These are phyloP conservation scores for Xylophagus ater DNA, from an alignment of 2,888 invertebrate genomes.

Conservation along the genomic window DNA sequence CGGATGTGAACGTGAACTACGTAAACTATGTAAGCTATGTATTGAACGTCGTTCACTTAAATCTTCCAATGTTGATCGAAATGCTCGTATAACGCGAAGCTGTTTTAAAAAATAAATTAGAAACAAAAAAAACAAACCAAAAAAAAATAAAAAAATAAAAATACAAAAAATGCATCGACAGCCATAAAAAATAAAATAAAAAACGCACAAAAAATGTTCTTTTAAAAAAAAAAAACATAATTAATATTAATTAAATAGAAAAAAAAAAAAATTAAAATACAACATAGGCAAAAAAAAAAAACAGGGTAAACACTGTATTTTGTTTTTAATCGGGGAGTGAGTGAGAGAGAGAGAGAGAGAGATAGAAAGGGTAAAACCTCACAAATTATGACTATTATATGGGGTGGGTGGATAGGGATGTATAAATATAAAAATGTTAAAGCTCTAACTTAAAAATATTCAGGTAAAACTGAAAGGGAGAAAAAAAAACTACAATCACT, in stretches of 20 bases:
- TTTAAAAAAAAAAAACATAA: too few species aligned
- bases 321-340: too few species aligned
- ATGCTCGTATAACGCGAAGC: conserved; percentile 99
- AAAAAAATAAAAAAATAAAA: conserved; percentile 9
- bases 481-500: too few species aligned
- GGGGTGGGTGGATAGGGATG: too few species aligned
- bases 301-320: too few species aligned
- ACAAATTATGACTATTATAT: too few species aligned
- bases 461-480: too few species aligned
- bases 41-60: conserved; percentile 97
- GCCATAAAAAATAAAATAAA: conserved; percentile 27
- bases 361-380: too few species aligned
- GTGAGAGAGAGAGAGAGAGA: too few species aligned
- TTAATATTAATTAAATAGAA: conserved; percentile 23
- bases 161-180: conserved; percentile 28
- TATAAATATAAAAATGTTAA: too few species aligned
- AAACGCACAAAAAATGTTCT: too few species aligned
- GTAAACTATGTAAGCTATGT: conserved; percentile 92
- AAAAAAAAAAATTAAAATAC: not conserved
- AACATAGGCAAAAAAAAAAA: not conserved
- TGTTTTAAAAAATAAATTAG: conserved; percentile 45
- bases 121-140: conserved; percentile 5
- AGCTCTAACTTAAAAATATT: too few species aligned
- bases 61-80: conserved; percentile 99
- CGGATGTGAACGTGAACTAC: conserved; percentile 62